phyloP scores from a whole-genome alignment of 1,140 invertebrate species.

The Hypothenemus hampei region DNA sequence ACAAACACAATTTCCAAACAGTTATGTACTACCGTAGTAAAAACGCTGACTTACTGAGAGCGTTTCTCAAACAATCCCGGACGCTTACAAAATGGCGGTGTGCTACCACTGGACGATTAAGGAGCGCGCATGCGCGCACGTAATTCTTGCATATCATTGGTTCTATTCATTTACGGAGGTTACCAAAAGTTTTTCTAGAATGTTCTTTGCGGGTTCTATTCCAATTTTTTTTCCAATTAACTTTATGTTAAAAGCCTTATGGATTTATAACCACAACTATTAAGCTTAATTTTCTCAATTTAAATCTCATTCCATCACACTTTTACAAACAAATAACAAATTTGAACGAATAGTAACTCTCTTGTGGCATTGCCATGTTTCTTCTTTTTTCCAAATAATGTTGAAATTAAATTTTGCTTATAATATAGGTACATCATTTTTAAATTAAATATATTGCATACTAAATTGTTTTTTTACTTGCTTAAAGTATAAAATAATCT shows the following conservation, averaged over 20 bases:
- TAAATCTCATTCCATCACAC: no score
- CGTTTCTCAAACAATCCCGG: constrained; percentile 45
- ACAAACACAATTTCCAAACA: constrained; percentile 35
- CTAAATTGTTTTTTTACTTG: no score
- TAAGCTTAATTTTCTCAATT: no score
- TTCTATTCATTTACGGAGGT: constrained; percentile 29
- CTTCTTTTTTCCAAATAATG: no score
- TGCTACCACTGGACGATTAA: constrained; percentile 30
- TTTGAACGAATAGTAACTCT: constrained; percentile 30
- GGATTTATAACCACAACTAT: no score
- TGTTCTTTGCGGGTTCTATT: background rate
- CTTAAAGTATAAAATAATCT: no score
- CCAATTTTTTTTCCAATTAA: background rate
- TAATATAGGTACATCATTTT: no score
- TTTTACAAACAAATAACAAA: background rate
- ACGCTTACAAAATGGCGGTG: constrained; percentile 45
- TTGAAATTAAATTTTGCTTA: no score
- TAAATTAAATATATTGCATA: no score
- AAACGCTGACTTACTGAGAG: constrained; percentile 42
- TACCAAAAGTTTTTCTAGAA: constrained; percentile 38
- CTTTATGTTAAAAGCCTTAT: background rate
- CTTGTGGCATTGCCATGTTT: constrained; percentile 23
- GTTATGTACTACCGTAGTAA: constrained; percentile 44
- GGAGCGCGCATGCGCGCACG: constrained; percentile 28
- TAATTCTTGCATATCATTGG: constrained; percentile 32